phyloP scores from a whole-genome alignment of 2,888 invertebrate species.

The Clepsis dumicolana region DNA sequence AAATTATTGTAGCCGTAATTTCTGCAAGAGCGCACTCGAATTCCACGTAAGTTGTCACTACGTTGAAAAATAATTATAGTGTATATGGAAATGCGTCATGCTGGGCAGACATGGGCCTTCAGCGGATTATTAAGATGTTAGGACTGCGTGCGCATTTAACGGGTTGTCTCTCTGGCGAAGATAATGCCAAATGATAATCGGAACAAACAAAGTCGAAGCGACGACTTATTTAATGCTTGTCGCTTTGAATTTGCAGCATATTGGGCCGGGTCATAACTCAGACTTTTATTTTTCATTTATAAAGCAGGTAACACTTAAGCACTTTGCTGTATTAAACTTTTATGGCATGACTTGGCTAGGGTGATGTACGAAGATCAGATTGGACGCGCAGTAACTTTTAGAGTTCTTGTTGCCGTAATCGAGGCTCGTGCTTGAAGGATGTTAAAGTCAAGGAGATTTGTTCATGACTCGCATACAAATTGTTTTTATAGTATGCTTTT shows the following conservation, averaged over 20 bases:
- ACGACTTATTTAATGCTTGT: conserved; percentile 83
- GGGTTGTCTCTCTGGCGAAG: conserved; percentile 71
- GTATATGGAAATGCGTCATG: conserved; percentile 73
- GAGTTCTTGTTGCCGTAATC: conserved; percentile 19
- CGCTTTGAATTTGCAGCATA: conserved; percentile 62
- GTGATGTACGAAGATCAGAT: conserved; percentile 32
- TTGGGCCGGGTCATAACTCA: conserved; percentile 44
- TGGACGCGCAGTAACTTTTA: conserved; percentile 30
- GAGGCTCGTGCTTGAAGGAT: conserved; percentile 10
- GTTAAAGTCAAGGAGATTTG: conserved; percentile 16
- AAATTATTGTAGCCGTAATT: conserved; percentile 64
- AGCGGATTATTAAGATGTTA: conserved; percentile 81
- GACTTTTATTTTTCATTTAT: conserved; percentile 33
- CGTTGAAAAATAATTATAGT: conserved; percentile 78
- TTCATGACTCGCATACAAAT: neutral
- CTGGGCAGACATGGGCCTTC: conserved; percentile 79
- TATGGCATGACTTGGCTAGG: conserved; percentile 10
- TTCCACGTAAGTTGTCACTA: conserved; percentile 74
- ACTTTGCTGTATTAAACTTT: conserved; percentile 39
- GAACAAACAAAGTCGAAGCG: conserved; percentile 65
- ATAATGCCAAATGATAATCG: conserved; percentile 77
- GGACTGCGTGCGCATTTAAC: conserved; percentile 66
- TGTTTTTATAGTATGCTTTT: neutral
- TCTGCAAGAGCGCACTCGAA: conserved; percentile 48
- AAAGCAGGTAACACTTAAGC: conserved; percentile 35